Percentiles rank a stretch among this genome's conserved stretches.
Evolutionary conservation across 1,140 invertebrate genomes (phyloP).

Genomic region (Radopholus similis): DNA sequence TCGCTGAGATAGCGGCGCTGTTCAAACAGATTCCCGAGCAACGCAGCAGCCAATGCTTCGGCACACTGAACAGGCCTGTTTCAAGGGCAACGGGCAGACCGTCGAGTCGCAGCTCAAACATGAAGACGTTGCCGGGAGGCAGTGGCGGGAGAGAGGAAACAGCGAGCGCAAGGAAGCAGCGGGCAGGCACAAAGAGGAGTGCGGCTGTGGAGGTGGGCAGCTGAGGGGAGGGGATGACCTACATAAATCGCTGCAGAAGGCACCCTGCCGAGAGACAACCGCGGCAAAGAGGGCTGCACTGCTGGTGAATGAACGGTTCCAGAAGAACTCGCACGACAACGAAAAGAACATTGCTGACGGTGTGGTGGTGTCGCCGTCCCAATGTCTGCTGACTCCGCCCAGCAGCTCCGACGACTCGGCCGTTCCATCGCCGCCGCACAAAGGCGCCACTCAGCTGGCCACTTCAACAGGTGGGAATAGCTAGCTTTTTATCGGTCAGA

Average conservation of each 20-base stretch:
- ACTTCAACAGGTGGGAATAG: too few relatives aligned
- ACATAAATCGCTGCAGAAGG: not conserved
- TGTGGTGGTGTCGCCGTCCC: not conserved
- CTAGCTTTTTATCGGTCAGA: too few relatives aligned
- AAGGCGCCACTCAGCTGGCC: too few relatives aligned
- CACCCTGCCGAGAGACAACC: not conserved
- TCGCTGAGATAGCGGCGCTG: not conserved
- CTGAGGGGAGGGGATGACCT: not conserved
- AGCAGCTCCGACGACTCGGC: too few relatives aligned
- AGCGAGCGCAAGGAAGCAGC: not conserved
- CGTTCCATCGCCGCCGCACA: too few relatives aligned
- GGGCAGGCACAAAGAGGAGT: not conserved
- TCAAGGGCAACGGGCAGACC: not conserved
- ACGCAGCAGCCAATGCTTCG: not conserved
- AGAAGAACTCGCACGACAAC: not conserved
- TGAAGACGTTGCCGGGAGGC: too few relatives aligned
- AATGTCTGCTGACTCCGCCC: not conserved
- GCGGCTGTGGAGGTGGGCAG: not conserved
- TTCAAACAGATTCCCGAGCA: slow-evolving; percentile 12
- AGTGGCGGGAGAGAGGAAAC: too few relatives aligned
- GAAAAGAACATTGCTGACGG: not conserved
- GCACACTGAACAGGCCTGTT: too few relatives aligned
- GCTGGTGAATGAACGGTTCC: not conserved
- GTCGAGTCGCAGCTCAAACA: too few relatives aligned
- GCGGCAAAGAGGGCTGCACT: not conserved